These are phyloP conservation scores for Tragelaphus strepsiceros DNA, from an alignment of 2,113 vertebrate species.

Conservation along the genomic window DNA sequence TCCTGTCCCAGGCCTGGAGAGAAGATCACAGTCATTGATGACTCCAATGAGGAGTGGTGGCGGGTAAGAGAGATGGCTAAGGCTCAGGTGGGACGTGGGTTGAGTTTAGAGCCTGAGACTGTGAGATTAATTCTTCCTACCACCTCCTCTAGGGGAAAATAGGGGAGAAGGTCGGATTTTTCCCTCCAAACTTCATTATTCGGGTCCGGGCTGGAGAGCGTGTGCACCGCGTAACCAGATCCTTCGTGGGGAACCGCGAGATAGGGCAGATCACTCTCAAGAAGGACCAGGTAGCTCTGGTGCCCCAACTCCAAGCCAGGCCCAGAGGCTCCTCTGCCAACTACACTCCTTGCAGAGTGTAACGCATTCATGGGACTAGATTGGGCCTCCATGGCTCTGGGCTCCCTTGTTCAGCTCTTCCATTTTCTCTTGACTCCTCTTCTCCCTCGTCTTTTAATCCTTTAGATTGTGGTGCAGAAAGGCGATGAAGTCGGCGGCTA, in stretches of 20 bases:
- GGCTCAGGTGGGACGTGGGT: background rate
- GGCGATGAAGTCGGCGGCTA: constrained; percentile 95
- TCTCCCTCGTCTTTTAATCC: background rate
- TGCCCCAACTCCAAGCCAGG: background rate
- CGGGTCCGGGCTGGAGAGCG: constrained; percentile 91
- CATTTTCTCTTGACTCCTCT: background rate
- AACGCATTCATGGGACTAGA: background rate
- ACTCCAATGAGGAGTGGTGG: constrained; percentile 99
- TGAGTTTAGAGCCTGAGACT: background rate
- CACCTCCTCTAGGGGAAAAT: constrained; percentile 87
- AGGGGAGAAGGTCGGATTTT: constrained; percentile 92
- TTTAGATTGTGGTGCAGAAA: constrained; percentile 96
- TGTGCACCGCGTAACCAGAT: constrained; percentile 90
- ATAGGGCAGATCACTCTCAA: constrained; percentile 97
- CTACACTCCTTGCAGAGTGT: background rate
- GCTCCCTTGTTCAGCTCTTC: background rate
- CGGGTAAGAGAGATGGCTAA: constrained; percentile 82
- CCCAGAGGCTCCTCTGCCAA: background rate
- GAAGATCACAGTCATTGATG: constrained; percentile 95
- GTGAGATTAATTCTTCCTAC: background rate
- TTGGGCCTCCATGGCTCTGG: background rate
- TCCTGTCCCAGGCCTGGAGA: constrained; percentile 88
- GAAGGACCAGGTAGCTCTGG: constrained; percentile 91
- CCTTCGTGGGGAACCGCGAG: constrained; percentile 95
- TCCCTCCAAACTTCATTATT: constrained; percentile 96